Base-by-base conservation (phyloP, 2,888 invertebrate species). In the Hydraecia micacea region DNA sequence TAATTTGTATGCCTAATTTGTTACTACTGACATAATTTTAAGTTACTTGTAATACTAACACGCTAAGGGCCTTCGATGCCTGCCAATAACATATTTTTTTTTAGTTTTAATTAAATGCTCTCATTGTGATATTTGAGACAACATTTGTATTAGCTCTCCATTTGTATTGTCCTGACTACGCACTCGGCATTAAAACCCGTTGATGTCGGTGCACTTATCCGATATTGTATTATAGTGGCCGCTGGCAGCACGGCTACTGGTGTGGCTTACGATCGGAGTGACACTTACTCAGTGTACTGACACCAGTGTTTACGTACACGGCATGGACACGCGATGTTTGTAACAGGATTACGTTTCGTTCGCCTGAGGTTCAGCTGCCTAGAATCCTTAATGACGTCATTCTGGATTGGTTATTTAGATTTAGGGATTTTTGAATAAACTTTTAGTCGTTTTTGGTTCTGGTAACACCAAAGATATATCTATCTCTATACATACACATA, bases 131-230 rank as follows among this genome's bases (percentile, higher is more conserved):
- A 70, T 55, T 36, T 49, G 2, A 28, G 4, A 49, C 46, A 39
- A 60, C 1, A 52, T 39, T 15, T 9, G 6, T 60, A 13, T 2
- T 25, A 21, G 11, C 32, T n/a, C 15, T 52, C 52, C 1, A 32
- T 79, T 46, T 21, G 1, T 46, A 2, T 63, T 42, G 32, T 8
- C n/a, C 28, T 18, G 25, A 25, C 25, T 71, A 73, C 87, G 86
- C 86, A 89, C 77, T 86, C 84, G 75, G 73, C 87, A 88, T 91
- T 91, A 90, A 52, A 89, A 87, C 76, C 78, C 86, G 82, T 87
- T 85, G 84, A 89, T 88, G 83, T 87, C 69, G 79, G 74, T 77
- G 81, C 80, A 86, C 84, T 89, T 88, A 85, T 84, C 77, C 77
- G 63, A 80, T 76, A 84, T 79, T 80, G 77, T 80, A 69, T 81